Conservation (phyloP, 2,797 vertebrate species). For the Coranthus polyacanthus region DNA sequence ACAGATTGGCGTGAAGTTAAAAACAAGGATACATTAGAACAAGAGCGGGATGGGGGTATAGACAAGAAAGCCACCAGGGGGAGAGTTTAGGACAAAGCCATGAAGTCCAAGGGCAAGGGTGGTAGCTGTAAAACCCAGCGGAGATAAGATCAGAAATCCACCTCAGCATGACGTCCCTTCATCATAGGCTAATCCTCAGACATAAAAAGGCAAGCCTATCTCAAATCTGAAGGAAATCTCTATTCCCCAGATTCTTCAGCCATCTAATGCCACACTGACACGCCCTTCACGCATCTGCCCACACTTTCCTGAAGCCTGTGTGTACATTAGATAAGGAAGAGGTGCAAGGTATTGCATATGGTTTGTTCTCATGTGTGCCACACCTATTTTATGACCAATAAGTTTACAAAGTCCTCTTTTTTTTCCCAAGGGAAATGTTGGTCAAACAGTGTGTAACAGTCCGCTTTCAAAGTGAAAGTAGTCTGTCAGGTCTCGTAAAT, state of each 20-base stretch:
- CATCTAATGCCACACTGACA: constrained; percentile 61
- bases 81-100: constrained; percentile 44
- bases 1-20: constrained; percentile 27
- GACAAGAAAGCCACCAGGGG: constrained; percentile 12
- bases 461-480: constrained; percentile 14
- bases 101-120: constrained; percentile 64
- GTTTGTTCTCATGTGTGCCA: constrained; percentile 33
- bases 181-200: constrained; percentile 76
- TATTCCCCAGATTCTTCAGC: constrained; percentile 59
- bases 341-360: constrained; percentile 34
- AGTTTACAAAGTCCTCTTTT: constrained; percentile 21
- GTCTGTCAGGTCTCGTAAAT: constrained; percentile 18
- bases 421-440: background rate
- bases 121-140: constrained; percentile 44
- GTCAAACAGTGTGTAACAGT: background rate
- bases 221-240: constrained; percentile 72
- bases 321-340: constrained; percentile 63
- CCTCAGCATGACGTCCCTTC: constrained; percentile 70
- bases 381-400: constrained; percentile 42
- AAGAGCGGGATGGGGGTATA: constrained; percentile 2
- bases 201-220: constrained; percentile 73
- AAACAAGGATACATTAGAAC: constrained; percentile 33
- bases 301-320: constrained; percentile 35
- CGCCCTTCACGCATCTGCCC: constrained; percentile 64
- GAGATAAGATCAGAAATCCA: constrained; percentile 74